Percentiles rank a stretch among this genome's conserved stretches.
These are phyloP conservation scores for Eupithecia exiguata DNA, from an alignment of 2,888 invertebrate genomes.

Conservation along the genomic window DNA sequence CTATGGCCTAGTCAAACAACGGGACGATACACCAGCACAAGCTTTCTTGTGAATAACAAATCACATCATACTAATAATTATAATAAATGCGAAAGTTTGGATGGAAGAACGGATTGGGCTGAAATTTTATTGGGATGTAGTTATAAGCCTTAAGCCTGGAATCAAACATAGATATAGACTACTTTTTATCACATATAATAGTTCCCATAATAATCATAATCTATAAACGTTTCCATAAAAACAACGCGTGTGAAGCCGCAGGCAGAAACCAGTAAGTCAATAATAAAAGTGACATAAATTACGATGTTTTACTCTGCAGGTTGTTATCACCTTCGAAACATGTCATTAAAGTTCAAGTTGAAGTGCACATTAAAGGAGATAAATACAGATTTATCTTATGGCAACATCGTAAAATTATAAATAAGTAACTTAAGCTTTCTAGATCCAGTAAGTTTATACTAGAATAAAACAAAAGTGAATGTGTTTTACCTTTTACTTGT, in stretches of 20 bases:
- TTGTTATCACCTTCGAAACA: background rate
- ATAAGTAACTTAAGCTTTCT: background rate
- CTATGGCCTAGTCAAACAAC: background rate
- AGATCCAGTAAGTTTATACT: background rate
- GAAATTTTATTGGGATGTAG: no score
- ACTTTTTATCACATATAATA: no score
- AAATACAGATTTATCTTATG: background rate
- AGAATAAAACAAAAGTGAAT: background rate
- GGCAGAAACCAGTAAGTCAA: no score
- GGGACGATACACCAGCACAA: background rate
- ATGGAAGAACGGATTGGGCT: no score
- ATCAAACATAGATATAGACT: no score
- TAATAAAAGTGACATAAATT: background rate
- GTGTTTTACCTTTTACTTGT: constrained; percentile 13
- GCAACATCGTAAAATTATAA: background rate
- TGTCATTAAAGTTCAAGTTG: background rate
- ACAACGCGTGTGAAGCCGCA: no score
- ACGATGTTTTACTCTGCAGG: background rate
- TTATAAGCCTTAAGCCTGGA: no score
- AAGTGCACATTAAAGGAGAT: background rate
- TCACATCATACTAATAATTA: no score
- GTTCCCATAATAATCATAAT: no score
- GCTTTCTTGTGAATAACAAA: background rate
- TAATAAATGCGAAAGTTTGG: no score
- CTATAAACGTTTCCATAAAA: no score